Evolutionary conservation across 2,797 vertebrate genomes (phyloP).

Genomic region (Chloroceryle amazona): DNA sequence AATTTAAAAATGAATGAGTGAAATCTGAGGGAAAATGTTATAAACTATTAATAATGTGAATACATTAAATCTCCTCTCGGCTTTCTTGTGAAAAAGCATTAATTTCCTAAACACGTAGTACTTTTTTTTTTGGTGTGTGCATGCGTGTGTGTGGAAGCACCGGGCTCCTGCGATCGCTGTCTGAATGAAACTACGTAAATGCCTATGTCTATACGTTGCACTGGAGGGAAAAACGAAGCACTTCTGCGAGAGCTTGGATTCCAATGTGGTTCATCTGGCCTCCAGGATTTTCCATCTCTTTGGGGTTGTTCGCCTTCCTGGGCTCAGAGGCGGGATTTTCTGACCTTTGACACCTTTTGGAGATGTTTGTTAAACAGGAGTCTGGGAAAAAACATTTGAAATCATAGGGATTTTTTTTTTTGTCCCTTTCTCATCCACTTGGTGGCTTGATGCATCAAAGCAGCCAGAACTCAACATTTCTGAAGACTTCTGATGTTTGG

Average conservation of each 20-base stretch:
- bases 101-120: not conserved
- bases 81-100: not conserved
- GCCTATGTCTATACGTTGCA: slow-evolving; percentile 66
- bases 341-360: slow-evolving; percentile 74
- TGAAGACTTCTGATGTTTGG: slow-evolving; percentile 72
- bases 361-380: slow-evolving; percentile 69
- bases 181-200: slow-evolving; percentile 75
- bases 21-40: slow-evolving; percentile 9
- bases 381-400: slow-evolving; percentile 59
- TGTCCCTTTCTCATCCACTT: not conserved
- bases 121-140: not conserved
- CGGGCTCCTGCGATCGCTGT: slow-evolving; percentile 51
- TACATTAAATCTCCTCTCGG: not conserved
- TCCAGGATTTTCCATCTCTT: slow-evolving; percentile 60
- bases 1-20: not conserved
- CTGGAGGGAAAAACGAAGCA: slow-evolving; percentile 69
- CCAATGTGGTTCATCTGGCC: slow-evolving; percentile 72
- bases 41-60: not conserved
- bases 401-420: slow-evolving; percentile 8
- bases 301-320: slow-evolving; percentile 54
- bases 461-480: slow-evolving; percentile 45
- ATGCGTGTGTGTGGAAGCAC: slow-evolving; percentile 55
- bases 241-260: slow-evolving; percentile 70
- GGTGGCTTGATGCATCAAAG: slow-evolving; percentile 74
- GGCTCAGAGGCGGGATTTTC: slow-evolving; percentile 66